Percentiles rank a stretch among this genome's conserved stretches.
phyloP scores from a whole-genome alignment of 2,797 vertebrate genomes.

The Acanthurus tractus region DNA sequence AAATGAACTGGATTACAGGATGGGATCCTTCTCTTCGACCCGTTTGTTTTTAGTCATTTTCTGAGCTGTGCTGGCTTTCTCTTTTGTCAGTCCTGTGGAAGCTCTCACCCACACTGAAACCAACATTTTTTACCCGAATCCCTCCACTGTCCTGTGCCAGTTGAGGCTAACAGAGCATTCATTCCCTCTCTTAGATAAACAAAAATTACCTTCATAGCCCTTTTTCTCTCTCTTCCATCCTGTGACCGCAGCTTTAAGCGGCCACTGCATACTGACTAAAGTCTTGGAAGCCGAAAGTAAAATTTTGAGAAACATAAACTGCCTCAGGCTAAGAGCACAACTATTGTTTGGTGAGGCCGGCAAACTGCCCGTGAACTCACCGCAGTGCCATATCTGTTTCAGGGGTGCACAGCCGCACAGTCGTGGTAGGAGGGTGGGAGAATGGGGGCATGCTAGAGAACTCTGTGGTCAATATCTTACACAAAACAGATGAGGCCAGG shows the following conservation, averaged over 20 bases:
- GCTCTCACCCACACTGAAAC: conserved; percentile 50
- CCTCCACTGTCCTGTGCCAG: conserved; percentile 42
- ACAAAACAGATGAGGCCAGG: conserved; percentile 81
- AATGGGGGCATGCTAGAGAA: conserved; percentile 51
- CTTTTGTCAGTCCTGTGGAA: conserved; percentile 25
- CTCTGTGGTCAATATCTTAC: conserved; percentile 77
- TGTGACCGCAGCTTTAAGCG: conserved; percentile 63
- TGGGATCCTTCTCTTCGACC: conserved; percentile 19
- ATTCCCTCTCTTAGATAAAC: conserved; percentile 64
- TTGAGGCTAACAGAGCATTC: conserved; percentile 56
- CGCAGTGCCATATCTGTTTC: conserved; percentile 79
- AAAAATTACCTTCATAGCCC: conserved; percentile 53
- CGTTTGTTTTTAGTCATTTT: conserved; percentile 62
- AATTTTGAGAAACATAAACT: conserved; percentile 67
- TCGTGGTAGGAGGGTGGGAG: conserved; percentile 61
- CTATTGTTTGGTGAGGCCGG: conserved; percentile 76
- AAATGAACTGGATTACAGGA: conserved; percentile 53
- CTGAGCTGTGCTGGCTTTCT: conserved; percentile 37
- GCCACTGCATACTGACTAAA: conserved; percentile 57
- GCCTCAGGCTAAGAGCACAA: conserved; percentile 59
- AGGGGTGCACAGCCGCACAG: conserved; percentile 59
- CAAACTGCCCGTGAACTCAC: conserved; percentile 75
- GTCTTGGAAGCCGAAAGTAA: conserved; percentile 64
- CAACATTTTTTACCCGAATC: conserved; percentile 57
- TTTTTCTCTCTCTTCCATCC: conserved; percentile 39